A percentile compares a stretch with the other conserved stretches of the same genome.
These are phyloP conservation scores for Drosophila malerkotliana DNA, from an alignment of 1,140 invertebrate genomes.

Conservation along the genomic window DNA sequence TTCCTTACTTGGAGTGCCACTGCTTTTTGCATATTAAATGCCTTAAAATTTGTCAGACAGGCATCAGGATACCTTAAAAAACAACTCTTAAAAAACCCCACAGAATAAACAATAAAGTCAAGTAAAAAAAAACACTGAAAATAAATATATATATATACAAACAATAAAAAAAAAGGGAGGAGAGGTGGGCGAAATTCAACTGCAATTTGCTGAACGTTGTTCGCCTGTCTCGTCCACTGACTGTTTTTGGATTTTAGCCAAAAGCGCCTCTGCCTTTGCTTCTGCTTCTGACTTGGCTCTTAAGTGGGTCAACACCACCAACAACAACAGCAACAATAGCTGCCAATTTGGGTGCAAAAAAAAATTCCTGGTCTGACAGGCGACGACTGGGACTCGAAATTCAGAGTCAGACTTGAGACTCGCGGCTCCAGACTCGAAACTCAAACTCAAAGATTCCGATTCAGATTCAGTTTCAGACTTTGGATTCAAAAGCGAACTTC, in stretches of 20 bases:
- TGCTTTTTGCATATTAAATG: slow-evolving; percentile 25
- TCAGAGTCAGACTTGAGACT: slow-evolving; percentile 1
- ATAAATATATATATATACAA: slow-evolving; percentile 13
- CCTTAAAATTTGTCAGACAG: slow-evolving; percentile 58
- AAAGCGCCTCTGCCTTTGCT: slow-evolving; percentile 13
- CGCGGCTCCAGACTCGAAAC: not conserved
- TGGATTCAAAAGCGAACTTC: slow-evolving; percentile 20
- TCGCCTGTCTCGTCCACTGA: slow-evolving; percentile 40
- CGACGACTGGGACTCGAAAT: slow-evolving; percentile 49
- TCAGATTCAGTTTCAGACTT: slow-evolving; percentile 23
- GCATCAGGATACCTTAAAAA: slow-evolving; percentile 31
- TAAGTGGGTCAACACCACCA: slow-evolving; percentile 65
- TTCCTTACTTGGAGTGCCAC: slow-evolving; percentile 3
- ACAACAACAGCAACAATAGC: slow-evolving; percentile 65
- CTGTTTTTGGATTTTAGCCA: slow-evolving; percentile 75
- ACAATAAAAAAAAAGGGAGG: slow-evolving; percentile 6
- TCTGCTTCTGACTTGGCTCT: slow-evolving; percentile 51
- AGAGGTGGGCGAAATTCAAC: slow-evolving; percentile 23
- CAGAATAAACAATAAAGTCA: slow-evolving; percentile 37
- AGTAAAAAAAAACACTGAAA: slow-evolving; percentile 14
- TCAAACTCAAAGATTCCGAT: slow-evolving; percentile 4
- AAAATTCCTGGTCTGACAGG: slow-evolving; percentile 76
- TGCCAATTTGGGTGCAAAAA: slow-evolving; percentile 76
- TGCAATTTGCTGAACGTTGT: slow-evolving; percentile 58
- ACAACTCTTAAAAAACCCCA: not conserved